A percentile compares a stretch with the other conserved stretches of the same genome.
phyloP scores from a whole-genome alignment of 2,113 vertebrate species.

The Sapajus apella region DNA sequence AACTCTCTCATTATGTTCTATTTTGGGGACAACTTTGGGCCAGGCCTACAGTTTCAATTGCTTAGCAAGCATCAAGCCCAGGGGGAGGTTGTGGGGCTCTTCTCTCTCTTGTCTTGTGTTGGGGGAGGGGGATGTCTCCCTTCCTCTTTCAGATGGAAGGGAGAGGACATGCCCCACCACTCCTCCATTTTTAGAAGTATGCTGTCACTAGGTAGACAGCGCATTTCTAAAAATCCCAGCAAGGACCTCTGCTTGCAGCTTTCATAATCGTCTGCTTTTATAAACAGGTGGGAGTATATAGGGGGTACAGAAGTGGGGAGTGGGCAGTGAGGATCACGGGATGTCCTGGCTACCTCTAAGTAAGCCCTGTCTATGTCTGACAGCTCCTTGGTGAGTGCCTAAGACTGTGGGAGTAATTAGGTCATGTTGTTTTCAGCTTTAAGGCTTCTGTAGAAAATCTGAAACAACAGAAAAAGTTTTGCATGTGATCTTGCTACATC shows the following conservation, averaged over 20 bases:
- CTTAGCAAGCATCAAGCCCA: neutral
- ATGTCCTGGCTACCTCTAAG: neutral
- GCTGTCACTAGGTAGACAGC: neutral
- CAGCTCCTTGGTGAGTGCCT: neutral
- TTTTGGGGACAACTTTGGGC: neutral
- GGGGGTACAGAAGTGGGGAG: neutral
- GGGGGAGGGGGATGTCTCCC: neutral
- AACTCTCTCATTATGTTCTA: neutral
- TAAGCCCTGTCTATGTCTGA: neutral
- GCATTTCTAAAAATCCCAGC: neutral
- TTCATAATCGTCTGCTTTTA: neutral
- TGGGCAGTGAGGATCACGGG: rapidly evolving
- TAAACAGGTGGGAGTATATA: neutral
- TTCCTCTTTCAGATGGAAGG: neutral
- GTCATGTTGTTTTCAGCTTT: neutral
- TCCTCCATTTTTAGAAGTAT: too few relatives aligned
- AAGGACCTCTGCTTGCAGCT: neutral
- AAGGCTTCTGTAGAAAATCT: neutral
- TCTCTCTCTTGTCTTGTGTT: neutral
- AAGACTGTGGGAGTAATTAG: neutral
- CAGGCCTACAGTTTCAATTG: neutral
- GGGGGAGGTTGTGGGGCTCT: neutral
- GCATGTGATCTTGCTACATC: neutral
- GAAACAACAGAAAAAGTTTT: slow-evolving; percentile 16
- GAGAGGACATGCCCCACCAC: neutral